These are phyloP conservation scores for Lepus oiostolus DNA, from an alignment of 2,797 vertebrate genomes.

Conservation along the genomic window DNA sequence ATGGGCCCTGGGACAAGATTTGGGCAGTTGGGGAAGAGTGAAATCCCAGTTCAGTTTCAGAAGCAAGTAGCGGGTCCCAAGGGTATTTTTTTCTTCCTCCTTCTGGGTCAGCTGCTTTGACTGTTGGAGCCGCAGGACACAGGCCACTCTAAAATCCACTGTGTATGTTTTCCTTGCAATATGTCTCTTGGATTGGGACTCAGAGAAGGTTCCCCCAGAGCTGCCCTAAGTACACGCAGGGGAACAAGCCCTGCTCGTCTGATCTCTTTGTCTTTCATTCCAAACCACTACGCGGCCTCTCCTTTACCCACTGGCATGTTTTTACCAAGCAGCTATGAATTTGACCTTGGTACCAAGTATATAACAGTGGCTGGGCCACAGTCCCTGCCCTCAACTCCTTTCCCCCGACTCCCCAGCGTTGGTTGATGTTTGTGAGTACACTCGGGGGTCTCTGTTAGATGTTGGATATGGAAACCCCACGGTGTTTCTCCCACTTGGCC, in stretches of 20 bases:
- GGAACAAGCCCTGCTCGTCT: not conserved
- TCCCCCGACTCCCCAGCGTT: no score
- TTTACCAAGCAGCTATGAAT: not conserved
- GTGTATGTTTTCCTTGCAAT: no score
- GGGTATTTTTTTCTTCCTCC: slow-evolving; percentile 39
- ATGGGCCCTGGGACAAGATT: rapidly evolving
- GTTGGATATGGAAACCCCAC: not conserved
- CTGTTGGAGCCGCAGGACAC: not conserved
- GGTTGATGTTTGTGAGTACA: rapidly evolving
- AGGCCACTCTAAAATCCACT: not conserved
- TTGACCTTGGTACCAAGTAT: not conserved
- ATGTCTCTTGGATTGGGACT: not conserved
- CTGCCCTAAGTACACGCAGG: not conserved
- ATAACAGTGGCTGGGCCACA: rapidly evolving
- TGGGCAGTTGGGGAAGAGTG: not conserved
- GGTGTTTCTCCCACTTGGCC: rapidly evolving
- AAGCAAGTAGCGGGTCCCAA: rapidly evolving
- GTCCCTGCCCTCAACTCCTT: not conserved
- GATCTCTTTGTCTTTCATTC: not conserved
- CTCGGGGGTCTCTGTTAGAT: not conserved
- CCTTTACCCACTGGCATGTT: not conserved
- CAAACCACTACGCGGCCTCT: no score
- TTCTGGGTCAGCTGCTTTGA: slow-evolving; percentile 62
- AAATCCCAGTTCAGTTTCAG: not conserved
- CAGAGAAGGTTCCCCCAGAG: not conserved